Evolutionary conservation across 1,140 invertebrate genomes (phyloP), one percentile per base, ranked within the genome.

Genomic region (Drosophila pseudoananassae): DNA sequence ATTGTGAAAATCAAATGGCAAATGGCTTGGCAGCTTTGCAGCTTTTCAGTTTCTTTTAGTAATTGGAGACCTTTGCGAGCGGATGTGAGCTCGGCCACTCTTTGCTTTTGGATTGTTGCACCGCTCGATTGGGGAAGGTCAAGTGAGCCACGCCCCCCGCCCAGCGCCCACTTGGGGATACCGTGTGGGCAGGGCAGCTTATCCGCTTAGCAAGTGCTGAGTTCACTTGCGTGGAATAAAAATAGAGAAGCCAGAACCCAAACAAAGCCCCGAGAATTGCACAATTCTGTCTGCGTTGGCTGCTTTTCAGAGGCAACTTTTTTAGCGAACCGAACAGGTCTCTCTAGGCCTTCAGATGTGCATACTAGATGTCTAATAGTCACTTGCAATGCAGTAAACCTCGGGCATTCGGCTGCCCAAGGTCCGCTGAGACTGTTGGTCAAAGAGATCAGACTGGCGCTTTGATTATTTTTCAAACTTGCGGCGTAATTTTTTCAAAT

Each of bases 131-230:
- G 61, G 45, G 66, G 60, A 85, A 85, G 81, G 81, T 85, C 81
- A 85, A 85, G 71, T 68, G 55, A 53, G 71, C 81, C 51, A 33
- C 54, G 55, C 50, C 71, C 43, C 56, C 17, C 23, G n/a, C 25
- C 25, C 25, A 7, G 25, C 38, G 15, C 4, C 17, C 53, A 20
- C 55, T 38, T 54, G 53, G 61, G 60, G 60, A 43, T 17, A n/a
- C 10, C 69, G 46, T 58, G 81, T 80, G 15, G 40, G 40, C n/a
- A 43, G 73, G 81, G 77, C 74, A 74, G 81, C 50, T 85, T 85
- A 87, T 87, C 77, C 82, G 82, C 82, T 78, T 87, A 78, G 55
- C 83, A 87, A 87, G 82, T 88, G 82, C 83, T 69, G 78, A 85
- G 83, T 85, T 74, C 75, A 82, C 58, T 85, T 87, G 76, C 49